Conservation (phyloP, 2,113 vertebrate species). For the Cariama cristata region DNA sequence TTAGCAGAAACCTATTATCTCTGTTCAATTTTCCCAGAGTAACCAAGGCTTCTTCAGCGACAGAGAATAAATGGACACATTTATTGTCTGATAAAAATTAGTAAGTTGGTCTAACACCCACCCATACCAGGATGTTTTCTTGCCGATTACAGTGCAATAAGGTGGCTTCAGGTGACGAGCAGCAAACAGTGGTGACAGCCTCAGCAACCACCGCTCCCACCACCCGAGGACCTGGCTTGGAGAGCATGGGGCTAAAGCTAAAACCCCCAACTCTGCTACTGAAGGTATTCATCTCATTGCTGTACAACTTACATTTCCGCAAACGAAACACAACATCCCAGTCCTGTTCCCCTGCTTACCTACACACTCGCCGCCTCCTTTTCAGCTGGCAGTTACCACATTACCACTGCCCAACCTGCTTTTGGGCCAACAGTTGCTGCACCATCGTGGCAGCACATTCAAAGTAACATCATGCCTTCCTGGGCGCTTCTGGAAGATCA, state of each 20-base stretch:
- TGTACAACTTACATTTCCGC: neutral
- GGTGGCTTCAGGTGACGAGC: neutral
- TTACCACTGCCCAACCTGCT: neutral
- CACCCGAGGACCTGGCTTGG: neutral
- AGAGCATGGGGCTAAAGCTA: neutral
- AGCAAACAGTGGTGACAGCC: neutral
- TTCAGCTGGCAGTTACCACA: neutral
- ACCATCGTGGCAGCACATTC: neutral
- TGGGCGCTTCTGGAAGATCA: neutral
- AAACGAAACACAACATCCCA: fast-evolving
- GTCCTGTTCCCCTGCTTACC: neutral
- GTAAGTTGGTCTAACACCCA: neutral
- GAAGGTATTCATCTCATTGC: neutral
- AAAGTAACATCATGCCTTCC: neutral
- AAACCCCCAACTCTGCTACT: neutral
- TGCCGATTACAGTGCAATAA: fast-evolving
- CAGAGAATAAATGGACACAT: constrained; percentile 37
- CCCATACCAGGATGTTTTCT: neutral
- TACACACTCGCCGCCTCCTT: fast-evolving
- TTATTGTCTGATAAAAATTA: constrained; percentile 43
- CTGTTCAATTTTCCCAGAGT: constrained; percentile 37
- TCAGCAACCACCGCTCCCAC: neutral
- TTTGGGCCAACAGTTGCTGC: neutral
- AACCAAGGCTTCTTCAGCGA: neutral
- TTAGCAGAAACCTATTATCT: constrained; percentile 46